These are phyloP conservation scores for Hafferia zeledoni DNA, from an alignment of 2,797 vertebrate genomes.

Conservation along the genomic window DNA sequence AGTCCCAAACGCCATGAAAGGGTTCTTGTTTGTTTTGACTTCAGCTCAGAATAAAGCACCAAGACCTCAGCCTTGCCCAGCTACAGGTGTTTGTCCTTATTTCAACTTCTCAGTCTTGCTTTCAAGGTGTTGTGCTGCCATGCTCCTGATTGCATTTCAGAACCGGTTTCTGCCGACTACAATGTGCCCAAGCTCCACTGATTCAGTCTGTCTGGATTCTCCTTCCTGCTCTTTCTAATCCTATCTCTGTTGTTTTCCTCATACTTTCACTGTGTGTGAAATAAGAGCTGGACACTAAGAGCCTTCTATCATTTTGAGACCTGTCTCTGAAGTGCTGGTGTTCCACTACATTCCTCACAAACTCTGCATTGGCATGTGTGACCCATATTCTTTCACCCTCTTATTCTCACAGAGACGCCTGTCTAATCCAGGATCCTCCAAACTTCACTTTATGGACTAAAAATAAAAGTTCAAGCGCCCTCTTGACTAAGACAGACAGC, in stretches of 20 bases:
- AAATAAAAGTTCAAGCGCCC: neutral
- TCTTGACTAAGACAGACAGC: neutral
- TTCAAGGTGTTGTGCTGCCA: neutral
- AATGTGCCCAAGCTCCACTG: neutral
- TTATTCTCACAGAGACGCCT: neutral
- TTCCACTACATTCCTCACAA: neutral
- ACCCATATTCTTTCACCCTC: neutral
- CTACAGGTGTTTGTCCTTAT: neutral
- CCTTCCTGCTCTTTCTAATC: neutral
- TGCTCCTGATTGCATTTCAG: neutral
- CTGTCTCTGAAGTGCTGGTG: neutral
- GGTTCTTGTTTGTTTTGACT: neutral
- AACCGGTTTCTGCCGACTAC: neutral
- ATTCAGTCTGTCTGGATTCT: neutral
- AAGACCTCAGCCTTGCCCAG: neutral
- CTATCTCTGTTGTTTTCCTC: neutral
- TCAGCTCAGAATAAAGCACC: neutral
- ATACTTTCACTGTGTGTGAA: neutral
- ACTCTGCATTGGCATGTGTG: fast-evolving
- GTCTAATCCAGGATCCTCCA: neutral
- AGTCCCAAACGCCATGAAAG: neutral
- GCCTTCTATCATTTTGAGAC: neutral
- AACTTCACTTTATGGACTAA: neutral
- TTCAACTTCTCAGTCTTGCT: neutral
- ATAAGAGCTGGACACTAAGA: neutral